Conservation (phyloP, 2,113 vertebrate genomes). For the Gulo gulo region DNA sequence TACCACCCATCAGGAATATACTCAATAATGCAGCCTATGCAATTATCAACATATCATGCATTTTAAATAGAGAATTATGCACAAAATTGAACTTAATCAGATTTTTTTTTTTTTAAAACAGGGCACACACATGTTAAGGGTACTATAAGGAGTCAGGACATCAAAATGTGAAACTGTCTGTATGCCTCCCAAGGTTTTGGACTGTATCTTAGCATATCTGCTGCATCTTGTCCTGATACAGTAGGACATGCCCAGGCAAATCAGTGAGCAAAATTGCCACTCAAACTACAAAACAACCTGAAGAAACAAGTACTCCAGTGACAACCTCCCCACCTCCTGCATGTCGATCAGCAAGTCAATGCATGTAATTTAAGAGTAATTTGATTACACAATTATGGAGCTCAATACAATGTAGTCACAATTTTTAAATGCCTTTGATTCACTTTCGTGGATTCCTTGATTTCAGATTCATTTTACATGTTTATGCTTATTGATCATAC, state of each 20-base stretch:
- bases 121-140: background rate
- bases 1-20: conserved; percentile 22
- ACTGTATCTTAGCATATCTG: background rate
- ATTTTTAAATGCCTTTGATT: conserved; percentile 12
- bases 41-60: background rate
- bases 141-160: background rate
- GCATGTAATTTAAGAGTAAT: conserved; percentile 24
- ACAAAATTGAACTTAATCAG: background rate
- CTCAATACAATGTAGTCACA: background rate
- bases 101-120: background rate
- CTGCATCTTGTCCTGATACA: background rate
- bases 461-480: conserved; percentile 30
- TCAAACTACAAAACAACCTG: background rate
- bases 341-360: background rate
- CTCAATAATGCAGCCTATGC: background rate
- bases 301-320: conserved; percentile 29
- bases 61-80: conserved; percentile 1
- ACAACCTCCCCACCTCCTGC: background rate
- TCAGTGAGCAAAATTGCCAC: background rate
- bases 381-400: conserved; percentile 19
- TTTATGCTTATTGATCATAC: conserved; percentile 7
- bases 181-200: background rate
- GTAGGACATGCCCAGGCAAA: background rate
- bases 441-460: conserved; percentile 34
- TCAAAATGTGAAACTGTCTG: background rate